Percentiles rank a stretch among this genome's conserved stretches.
Evolutionary conservation across 2,888 invertebrate species (phyloP).

Genomic region (Trichogramma dendrolimi): DNA sequence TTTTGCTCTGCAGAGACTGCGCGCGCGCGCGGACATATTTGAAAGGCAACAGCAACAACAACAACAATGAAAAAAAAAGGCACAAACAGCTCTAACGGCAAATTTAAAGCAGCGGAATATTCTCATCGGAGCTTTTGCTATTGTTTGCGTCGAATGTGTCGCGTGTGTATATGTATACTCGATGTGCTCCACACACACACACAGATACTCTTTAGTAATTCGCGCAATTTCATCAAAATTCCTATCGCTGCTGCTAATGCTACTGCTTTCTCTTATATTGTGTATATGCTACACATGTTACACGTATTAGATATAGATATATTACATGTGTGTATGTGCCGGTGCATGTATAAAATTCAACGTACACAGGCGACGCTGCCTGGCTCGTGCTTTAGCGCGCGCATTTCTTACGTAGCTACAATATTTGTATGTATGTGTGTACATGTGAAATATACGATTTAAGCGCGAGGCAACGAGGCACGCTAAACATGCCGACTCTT

Average conservation of each 20-base stretch:
- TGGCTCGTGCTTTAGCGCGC: constrained; percentile 14
- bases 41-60: too few relatives aligned
- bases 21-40: too few relatives aligned
- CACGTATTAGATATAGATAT: too few relatives aligned
- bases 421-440: constrained; percentile 33
- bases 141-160: constrained; percentile 12
- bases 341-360: too few relatives aligned
- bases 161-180: background rate
- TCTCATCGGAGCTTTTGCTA: background rate
- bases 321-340: too few relatives aligned
- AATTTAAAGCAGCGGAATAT: too few relatives aligned
- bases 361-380: too few relatives aligned
- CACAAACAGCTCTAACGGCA: too few relatives aligned
- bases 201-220: constrained; percentile 42
- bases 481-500: constrained; percentile 28
- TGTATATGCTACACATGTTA: too few relatives aligned
- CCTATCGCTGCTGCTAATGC: constrained; percentile 25
- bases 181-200: background rate
- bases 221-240: constrained; percentile 52
- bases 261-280: too few relatives aligned
- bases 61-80: too few relatives aligned
- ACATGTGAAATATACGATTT: constrained; percentile 43
- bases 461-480: constrained; percentile 35
- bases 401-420: constrained; percentile 47
- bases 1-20: too few relatives aligned